Evolutionary conservation across 2,113 vertebrate genomes (phyloP).

Genomic region (Orientallactaga bullata): DNA sequence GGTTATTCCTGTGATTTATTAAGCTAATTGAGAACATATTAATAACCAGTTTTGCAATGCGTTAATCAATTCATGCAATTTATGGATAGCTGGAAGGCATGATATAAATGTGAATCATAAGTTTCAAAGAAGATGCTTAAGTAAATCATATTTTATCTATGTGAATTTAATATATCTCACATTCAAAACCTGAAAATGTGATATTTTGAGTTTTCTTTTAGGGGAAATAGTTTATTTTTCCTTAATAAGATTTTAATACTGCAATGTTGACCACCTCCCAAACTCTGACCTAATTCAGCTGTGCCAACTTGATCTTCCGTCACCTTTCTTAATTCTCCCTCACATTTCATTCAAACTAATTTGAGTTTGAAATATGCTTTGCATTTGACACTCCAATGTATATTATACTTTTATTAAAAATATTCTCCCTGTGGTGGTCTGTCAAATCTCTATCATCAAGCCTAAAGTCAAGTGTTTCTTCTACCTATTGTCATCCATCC

Average conservation of each 20-base stretch:
- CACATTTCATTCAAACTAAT: background rate
- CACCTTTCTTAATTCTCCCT: background rate
- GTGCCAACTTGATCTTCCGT: background rate
- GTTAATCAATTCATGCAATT: background rate
- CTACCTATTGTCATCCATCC: background rate
- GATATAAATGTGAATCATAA: background rate
- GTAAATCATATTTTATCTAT: background rate
- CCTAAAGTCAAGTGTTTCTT: too few relatives aligned
- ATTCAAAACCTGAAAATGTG: background rate
- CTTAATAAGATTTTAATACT: background rate
- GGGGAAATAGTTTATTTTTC: background rate
- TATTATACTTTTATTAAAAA: background rate
- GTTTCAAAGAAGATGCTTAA: background rate
- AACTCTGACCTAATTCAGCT: background rate
- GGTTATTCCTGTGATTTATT: background rate
- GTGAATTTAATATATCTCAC: background rate
- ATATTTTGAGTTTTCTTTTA: background rate
- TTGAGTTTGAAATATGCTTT: background rate
- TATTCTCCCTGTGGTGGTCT: background rate
- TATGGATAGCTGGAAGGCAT: background rate
- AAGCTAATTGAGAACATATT: slow-evolving; percentile 8
- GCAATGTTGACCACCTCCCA: background rate
- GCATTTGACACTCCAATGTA: background rate
- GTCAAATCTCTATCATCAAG: background rate
- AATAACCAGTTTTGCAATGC: background rate